Conservation (phyloP, 2,888 invertebrate species). For the Brenthis daphne region DNA sequence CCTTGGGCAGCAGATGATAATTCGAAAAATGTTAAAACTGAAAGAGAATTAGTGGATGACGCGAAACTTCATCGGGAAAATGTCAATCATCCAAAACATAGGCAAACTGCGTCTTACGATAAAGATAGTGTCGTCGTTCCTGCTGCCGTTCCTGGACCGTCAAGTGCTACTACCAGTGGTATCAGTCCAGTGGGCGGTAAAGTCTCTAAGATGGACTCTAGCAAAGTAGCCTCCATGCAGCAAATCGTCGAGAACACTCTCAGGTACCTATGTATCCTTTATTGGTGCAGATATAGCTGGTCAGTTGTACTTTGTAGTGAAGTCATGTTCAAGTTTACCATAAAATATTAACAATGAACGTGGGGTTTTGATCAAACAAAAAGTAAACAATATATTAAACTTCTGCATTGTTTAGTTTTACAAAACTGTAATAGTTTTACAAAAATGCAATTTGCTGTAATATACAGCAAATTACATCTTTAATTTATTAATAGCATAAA, state of each 20-base stretch:
- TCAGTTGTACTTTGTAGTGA: not conserved
- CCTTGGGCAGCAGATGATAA: conserved; percentile 77
- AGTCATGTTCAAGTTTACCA: not conserved
- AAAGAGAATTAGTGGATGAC: conserved; percentile 78
- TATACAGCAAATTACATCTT: not conserved
- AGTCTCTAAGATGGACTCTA: conserved; percentile 74
- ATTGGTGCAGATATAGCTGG: not conserved
- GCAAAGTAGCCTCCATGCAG: conserved; percentile 80
- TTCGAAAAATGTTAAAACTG: conserved; percentile 76
- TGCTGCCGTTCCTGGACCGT: conserved; percentile 69
- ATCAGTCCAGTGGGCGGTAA: conserved; percentile 54
- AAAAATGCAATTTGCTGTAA: not conserved
- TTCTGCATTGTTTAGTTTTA: not conserved
- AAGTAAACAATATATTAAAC: conserved; percentile 10
- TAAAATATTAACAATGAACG: not conserved
- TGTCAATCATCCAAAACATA: conserved; percentile 83
- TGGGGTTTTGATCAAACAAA: conserved; percentile 3
- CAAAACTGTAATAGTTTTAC: not conserved
- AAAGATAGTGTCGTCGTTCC: conserved; percentile 74
- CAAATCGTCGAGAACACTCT: conserved; percentile 85
- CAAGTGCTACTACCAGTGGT: conserved; percentile 58
- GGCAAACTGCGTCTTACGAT: conserved; percentile 82
- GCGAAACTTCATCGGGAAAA: conserved; percentile 82
- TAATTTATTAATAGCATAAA: no score
- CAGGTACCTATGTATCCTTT: conserved; percentile 66